A percentile compares a stretch with the other conserved stretches of the same genome.
Conservation (phyloP, 2,797 vertebrate species). For the Dryobates pubescens region DNA sequence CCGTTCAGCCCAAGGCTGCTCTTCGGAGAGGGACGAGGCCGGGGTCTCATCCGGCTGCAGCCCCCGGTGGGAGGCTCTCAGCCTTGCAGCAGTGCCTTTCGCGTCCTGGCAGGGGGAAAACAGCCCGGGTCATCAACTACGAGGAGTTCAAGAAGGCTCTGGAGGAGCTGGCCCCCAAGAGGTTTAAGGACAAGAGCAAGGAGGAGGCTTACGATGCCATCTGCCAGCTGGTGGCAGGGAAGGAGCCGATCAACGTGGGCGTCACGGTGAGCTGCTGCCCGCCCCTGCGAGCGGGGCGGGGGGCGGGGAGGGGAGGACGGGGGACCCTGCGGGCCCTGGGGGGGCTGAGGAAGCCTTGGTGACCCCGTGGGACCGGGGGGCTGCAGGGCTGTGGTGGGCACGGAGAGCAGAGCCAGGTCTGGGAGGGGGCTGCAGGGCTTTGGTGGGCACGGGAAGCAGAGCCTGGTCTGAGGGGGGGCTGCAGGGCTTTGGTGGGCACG, state of each 20-base stretch:
- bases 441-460: no score
- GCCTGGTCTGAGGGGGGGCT: no score
- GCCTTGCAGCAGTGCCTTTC: neutral
- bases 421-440: neutral
- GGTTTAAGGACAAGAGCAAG: conserved; percentile 91
- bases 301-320: rapidly evolving
- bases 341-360: neutral
- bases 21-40: neutral
- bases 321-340: neutral
- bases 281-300: neutral
- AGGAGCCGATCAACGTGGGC: conserved; percentile 87
- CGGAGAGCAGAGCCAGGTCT: no score
- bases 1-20: neutral
- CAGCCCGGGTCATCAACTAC: conserved; percentile 89
- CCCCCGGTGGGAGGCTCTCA: rapidly evolving
- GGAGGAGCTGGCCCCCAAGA: conserved; percentile 88
- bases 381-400: no score
- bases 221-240: conserved; percentile 87
- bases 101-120: conserved; percentile 83
- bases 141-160: conserved; percentile 92
- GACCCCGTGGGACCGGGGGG: no score
- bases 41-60: neutral
- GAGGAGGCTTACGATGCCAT: conserved; percentile 88
- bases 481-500: no score
- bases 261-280: conserved; percentile 83